Conservation (phyloP, 2,113 vertebrate genomes). For the Cephalopholis sonnerati region DNA sequence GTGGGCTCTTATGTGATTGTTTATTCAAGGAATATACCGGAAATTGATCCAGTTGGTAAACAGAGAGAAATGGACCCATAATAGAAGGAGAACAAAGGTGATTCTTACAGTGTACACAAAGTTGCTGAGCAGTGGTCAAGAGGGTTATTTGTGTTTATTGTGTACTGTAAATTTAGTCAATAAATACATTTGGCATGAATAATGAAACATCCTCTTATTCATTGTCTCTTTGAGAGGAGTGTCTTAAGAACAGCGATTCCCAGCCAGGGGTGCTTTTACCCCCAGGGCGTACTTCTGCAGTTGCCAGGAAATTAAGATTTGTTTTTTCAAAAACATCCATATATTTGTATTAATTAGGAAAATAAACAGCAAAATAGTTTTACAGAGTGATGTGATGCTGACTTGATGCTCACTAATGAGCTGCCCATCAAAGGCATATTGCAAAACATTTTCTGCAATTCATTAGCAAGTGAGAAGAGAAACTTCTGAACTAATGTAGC, state of each 20-base stretch:
- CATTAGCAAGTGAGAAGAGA: no score
- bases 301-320: neutral
- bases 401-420: neutral
- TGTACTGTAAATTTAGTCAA: constrained; percentile 76
- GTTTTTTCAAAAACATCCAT: no score
- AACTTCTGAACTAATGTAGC: no score
- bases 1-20: constrained; percentile 45
- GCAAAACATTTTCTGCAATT: no score
- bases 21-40: constrained; percentile 20
- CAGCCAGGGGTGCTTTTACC: neutral
- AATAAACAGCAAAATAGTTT: neutral
- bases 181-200: constrained; percentile 82
- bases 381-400: neutral
- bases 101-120: constrained; percentile 31
- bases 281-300: neutral
- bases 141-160: constrained; percentile 65
- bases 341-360: no score
- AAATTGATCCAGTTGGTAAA: constrained; percentile 16
- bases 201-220: constrained; percentile 43
- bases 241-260: neutral
- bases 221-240: constrained; percentile 9
- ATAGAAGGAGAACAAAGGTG: constrained; percentile 8
- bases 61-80: constrained; percentile 4
- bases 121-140: constrained; percentile 48
- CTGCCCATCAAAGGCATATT: no score